Percentiles rank a stretch among this genome's conserved stretches.
Evolutionary conservation across 2,113 vertebrate species (phyloP).

Genomic region (Leptodactylus fuscus): DNA sequence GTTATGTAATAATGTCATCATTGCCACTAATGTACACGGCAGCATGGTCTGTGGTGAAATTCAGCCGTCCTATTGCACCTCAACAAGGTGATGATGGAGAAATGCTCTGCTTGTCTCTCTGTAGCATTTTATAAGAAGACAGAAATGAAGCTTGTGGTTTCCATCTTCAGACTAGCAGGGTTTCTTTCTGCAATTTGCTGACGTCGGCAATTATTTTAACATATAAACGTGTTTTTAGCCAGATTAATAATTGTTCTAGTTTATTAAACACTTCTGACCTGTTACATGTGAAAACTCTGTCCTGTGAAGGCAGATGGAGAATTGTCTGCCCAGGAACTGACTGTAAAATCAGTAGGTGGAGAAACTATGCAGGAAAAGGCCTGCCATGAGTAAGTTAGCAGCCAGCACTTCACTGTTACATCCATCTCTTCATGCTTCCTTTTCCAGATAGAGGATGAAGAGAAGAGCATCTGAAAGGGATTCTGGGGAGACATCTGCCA

Average conservation of each 20-base stretch:
- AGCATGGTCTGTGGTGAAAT: neutral
- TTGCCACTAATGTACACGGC: neutral
- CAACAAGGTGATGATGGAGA: too few relatives aligned
- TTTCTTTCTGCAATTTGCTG: neutral
- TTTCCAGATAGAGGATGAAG: slow-evolving; percentile 91
- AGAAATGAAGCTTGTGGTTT: neutral
- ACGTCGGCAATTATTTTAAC: neutral
- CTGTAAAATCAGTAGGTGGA: slow-evolving; percentile 62
- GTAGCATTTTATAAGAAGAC: too few relatives aligned
- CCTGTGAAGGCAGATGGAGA: slow-evolving; percentile 14
- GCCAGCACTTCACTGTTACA: neutral
- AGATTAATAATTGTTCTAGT: neutral
- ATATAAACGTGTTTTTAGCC: neutral
- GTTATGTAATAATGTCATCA: slow-evolving; percentile 43
- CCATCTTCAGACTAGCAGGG: neutral
- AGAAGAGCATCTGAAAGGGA: slow-evolving; percentile 93
- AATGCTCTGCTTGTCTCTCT: too few relatives aligned
- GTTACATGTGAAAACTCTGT: too few relatives aligned
- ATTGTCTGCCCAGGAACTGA: slow-evolving; percentile 45
- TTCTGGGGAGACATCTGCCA: slow-evolving; percentile 90
- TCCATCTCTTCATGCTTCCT: slow-evolving; percentile 60
- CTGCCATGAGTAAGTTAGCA: slow-evolving; percentile 14
- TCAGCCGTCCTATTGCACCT: neutral
- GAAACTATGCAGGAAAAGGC: slow-evolving; percentile 25
- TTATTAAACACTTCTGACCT: too few relatives aligned